Percentiles rank a stretch among this genome's conserved stretches.
phyloP scores from a whole-genome alignment of 1,140 invertebrate species.

The Oscheius sp. region DNA sequence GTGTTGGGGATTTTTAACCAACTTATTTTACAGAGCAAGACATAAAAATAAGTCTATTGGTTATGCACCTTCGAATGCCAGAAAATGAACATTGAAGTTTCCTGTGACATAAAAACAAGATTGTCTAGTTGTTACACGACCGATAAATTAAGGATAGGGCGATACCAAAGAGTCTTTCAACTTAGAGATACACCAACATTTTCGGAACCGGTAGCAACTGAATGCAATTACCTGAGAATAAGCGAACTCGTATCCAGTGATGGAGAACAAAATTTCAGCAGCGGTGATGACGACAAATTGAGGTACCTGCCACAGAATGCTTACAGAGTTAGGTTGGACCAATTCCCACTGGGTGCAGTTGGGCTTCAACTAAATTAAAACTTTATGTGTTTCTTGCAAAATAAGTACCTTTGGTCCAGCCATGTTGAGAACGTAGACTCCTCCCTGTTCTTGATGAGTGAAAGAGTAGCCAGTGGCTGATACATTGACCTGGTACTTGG shows the following conservation, averaged over 20 bases:
- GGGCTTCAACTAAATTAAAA: neutral
- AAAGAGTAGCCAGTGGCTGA: neutral
- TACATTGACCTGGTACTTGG: neutral
- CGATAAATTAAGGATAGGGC: no score
- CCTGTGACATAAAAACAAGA: neutral
- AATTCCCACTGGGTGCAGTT: no score
- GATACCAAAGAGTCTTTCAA: no score
- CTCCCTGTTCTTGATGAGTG: constrained; percentile 17
- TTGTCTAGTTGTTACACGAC: neutral
- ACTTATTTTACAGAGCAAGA: no score
- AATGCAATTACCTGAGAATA: constrained; percentile 69
- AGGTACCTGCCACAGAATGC: constrained; percentile 79
- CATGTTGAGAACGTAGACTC: constrained; percentile 28
- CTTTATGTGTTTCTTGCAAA: neutral
- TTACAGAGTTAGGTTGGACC: constrained; percentile 64
- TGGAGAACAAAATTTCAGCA: constrained; percentile 81
- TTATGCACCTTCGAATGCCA: no score
- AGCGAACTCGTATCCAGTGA: constrained; percentile 86
- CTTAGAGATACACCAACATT: no score
- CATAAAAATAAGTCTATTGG: no score
- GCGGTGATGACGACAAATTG: constrained; percentile 82
- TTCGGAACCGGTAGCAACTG: no score
- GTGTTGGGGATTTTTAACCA: neutral
- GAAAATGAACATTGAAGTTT: no score
- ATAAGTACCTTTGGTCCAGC: neutral